These are phyloP conservation scores for Calliphora vicina DNA, from an alignment of 1,140 invertebrate genomes.

Conservation along the genomic window DNA sequence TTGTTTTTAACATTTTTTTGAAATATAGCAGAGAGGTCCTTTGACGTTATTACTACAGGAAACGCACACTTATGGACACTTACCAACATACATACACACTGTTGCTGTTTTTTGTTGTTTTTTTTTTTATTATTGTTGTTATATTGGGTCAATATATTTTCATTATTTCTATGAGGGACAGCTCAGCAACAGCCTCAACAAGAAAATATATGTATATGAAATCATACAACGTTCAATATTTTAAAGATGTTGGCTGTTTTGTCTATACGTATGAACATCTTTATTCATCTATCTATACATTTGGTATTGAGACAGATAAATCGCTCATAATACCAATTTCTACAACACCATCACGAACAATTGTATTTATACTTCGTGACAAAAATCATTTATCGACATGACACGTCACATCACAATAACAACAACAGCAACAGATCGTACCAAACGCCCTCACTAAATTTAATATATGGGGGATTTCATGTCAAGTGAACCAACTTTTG, in stretches of 20 bases:
- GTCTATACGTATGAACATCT: background rate
- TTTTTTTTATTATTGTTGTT: no score
- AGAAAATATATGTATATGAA: background rate
- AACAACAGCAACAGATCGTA: background rate
- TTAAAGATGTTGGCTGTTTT: background rate
- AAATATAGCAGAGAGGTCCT: no score
- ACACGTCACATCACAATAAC: background rate
- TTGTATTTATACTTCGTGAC: conserved; percentile 64
- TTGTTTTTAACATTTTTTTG: no score
- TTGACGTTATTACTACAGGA: no score
- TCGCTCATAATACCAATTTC: conserved; percentile 62
- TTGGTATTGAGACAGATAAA: conserved; percentile 42
- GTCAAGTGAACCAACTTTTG: no score
- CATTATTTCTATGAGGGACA: no score
- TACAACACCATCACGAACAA: conserved; percentile 57
- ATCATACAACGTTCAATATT: background rate
- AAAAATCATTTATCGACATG: conserved; percentile 57
- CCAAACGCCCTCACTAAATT: background rate
- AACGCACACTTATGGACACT: no score
- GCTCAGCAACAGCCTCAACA: background rate
- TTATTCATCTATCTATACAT: background rate
- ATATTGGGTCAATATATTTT: no score
- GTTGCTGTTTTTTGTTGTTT: no score
- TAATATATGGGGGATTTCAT: no score
- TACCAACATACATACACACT: no score